Evolutionary conservation across 2,113 vertebrate genomes (phyloP).

Genomic region (Tragelaphus strepsiceros): DNA sequence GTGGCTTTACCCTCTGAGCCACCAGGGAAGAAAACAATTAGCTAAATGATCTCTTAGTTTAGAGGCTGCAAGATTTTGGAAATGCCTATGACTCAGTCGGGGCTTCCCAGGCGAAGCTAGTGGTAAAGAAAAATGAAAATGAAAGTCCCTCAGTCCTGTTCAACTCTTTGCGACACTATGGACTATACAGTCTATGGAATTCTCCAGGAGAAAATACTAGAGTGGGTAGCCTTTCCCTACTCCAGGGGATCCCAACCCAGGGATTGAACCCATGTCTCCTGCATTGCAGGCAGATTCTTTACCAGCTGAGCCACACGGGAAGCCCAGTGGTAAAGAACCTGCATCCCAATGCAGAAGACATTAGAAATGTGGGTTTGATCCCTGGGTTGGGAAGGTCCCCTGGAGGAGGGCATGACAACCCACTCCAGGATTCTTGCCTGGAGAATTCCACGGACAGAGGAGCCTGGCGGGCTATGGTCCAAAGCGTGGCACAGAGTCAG

Average conservation of each 20-base stretch:
- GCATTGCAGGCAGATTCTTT: background rate
- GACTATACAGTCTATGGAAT: background rate
- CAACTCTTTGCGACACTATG: background rate
- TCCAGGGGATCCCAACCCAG: background rate
- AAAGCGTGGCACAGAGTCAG: background rate
- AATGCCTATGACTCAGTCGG: background rate
- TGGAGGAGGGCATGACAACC: background rate
- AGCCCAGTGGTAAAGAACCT: background rate
- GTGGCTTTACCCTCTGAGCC: background rate
- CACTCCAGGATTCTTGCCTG: background rate
- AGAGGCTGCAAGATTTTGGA: conserved; percentile 16
- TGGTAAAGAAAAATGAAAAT: background rate
- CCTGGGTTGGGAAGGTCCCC: background rate
- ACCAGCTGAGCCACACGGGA: background rate
- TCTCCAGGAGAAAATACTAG: background rate
- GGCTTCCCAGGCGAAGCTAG: accelerated
- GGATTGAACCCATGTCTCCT: background rate
- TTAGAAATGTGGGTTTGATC: background rate
- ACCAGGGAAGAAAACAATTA: conserved; percentile 44
- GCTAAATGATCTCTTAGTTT: conserved; percentile 14
- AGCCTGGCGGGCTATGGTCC: background rate
- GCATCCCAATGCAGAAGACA: background rate
- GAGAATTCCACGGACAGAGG: background rate
- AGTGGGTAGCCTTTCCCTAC: background rate
- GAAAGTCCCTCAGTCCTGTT: background rate